Evolutionary conservation across 2,888 invertebrate species (phyloP).

Genomic region (Polia nebulosa): DNA sequence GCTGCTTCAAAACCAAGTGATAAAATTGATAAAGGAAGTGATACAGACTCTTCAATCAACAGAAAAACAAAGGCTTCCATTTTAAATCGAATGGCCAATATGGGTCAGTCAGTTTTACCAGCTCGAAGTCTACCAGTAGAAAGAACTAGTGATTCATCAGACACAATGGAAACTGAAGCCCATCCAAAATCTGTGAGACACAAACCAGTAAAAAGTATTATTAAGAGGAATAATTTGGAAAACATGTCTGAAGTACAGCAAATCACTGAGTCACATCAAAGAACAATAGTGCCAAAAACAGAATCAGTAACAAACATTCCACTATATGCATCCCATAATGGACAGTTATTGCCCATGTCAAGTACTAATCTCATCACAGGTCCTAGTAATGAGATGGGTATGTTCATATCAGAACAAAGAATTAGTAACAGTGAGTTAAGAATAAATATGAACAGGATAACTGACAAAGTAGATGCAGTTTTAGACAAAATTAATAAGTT

Average conservation of each 20-base stretch:
- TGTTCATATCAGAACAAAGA: conserved; percentile 84
- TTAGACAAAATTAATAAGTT: conserved; percentile 75
- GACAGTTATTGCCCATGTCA: conserved; percentile 77
- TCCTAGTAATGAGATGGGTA: conserved; percentile 72
- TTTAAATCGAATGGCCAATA: conserved; percentile 84
- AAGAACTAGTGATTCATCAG: conserved; percentile 83
- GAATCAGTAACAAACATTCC: conserved; percentile 63
- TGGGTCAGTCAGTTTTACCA: conserved; percentile 87
- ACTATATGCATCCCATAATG: conserved; percentile 65
- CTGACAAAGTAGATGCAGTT: conserved; percentile 82
- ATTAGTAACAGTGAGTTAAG: conserved; percentile 84
- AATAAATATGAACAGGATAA: conserved; percentile 83
- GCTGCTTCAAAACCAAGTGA: conserved; percentile 18
- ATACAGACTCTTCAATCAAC: conserved; percentile 81
- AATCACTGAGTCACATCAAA: conserved; percentile 65
- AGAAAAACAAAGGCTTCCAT: conserved; percentile 83
- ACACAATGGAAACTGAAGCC: conserved; percentile 74
- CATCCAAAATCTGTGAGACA: conserved; percentile 75
- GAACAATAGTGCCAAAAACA: conserved; percentile 58
- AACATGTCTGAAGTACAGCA: conserved; percentile 65
- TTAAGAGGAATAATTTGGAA: conserved; percentile 72
- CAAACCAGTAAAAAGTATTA: conserved; percentile 74
- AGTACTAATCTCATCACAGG: conserved; percentile 65
- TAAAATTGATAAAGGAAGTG: conserved; percentile 76
- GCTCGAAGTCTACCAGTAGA: conserved; percentile 64